Evolutionary conservation across 2,797 vertebrate genomes (phyloP).

Genomic region (Acestrorhynchus altus): DNA sequence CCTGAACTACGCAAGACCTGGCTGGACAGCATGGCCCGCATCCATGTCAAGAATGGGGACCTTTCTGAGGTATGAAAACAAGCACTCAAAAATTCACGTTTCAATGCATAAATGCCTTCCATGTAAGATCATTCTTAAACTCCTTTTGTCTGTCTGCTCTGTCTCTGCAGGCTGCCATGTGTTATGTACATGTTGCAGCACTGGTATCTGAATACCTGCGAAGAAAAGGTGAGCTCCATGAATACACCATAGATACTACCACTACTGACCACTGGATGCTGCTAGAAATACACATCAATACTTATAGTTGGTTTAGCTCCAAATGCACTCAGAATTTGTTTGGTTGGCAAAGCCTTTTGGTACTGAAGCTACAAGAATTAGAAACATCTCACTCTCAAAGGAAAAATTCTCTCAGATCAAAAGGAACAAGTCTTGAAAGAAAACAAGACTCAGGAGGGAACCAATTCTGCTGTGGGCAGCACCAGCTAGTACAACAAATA

Average conservation of each 20-base stretch:
- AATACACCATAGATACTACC: not conserved
- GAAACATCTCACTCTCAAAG: too few relatives aligned
- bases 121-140: not conserved
- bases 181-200: conserved; percentile 95
- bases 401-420: too few relatives aligned
- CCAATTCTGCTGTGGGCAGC: too few relatives aligned
- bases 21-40: conserved; percentile 98
- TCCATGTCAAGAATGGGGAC: conserved; percentile 97
- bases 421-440: too few relatives aligned
- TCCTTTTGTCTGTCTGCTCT: not conserved
- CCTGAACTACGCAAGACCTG: conserved; percentile 97
- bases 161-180: conserved; percentile 91
- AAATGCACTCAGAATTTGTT: too few relatives aligned
- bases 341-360: too few relatives aligned
- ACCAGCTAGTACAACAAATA: too few relatives aligned
- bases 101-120: not conserved
- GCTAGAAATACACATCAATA: not conserved
- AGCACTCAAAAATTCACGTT: not conserved
- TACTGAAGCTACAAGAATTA: too few relatives aligned
- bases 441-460: too few relatives aligned
- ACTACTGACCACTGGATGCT: not conserved
- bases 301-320: not conserved
- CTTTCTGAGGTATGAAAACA: conserved; percentile 86
- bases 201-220: conserved; percentile 95
- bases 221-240: conserved; percentile 85